Evolutionary conservation across 2,888 invertebrate species (phyloP).

Genomic region (Pandemis heparana): DNA sequence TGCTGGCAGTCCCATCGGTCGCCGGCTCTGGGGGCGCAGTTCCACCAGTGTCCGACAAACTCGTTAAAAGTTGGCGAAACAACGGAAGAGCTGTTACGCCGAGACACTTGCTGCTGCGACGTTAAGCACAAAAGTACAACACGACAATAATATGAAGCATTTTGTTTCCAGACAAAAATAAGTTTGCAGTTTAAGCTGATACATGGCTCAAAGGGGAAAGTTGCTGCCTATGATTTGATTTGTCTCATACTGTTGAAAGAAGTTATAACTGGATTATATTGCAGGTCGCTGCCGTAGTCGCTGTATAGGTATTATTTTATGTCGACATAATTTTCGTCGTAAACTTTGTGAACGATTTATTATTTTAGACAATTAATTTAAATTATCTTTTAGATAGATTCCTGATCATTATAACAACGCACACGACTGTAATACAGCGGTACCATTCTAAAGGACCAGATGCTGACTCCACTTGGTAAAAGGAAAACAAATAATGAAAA

Average conservation of each 20-base stretch:
- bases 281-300: neutral
- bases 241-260: conserved; percentile 44
- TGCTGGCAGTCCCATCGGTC: conserved; percentile 61
- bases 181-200: conserved; percentile 69
- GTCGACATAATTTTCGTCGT: conserved; percentile 1
- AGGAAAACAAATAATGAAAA: conserved; percentile 16
- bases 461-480: conserved; percentile 3
- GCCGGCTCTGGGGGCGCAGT: conserved; percentile 60
- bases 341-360: neutral
- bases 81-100: conserved; percentile 76
- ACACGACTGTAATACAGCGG: conserved; percentile 14
- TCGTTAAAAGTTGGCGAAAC: conserved; percentile 84
- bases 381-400: too few relatives aligned
- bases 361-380: too few relatives aligned
- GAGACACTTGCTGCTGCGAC: conserved; percentile 80
- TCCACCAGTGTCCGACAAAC: conserved; percentile 80
- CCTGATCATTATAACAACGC: too few relatives aligned
- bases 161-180: conserved; percentile 69
- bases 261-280: conserved; percentile 27
- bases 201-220: conserved; percentile 50
- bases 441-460: neutral
- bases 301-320: conserved; percentile 27
- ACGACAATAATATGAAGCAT: conserved; percentile 77
- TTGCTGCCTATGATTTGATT: conserved; percentile 55
- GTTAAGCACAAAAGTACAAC: conserved; percentile 82